These are phyloP conservation scores for Strigops habroptila DNA, from an alignment of 2,113 vertebrate species.

Conservation along the genomic window DNA sequence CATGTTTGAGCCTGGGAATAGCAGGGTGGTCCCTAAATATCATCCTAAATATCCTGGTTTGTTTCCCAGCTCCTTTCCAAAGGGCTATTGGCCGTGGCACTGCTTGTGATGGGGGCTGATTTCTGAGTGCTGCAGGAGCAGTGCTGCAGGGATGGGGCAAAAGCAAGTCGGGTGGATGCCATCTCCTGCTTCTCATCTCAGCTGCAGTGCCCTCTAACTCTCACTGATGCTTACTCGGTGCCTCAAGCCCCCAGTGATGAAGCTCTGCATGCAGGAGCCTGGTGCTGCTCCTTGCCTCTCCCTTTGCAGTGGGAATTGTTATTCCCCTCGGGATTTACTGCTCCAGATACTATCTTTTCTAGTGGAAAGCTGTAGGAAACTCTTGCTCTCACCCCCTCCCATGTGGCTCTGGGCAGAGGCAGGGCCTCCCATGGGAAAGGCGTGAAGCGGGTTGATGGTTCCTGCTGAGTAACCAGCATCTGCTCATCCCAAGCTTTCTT, in stretches of 20 bases:
- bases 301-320: neutral
- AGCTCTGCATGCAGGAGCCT: neutral
- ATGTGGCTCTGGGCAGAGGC: neutral
- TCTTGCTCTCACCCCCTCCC: neutral
- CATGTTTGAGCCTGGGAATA: neutral
- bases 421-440: neutral
- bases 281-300: neutral
- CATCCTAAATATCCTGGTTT: neutral
- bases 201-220: neutral
- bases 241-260: neutral
- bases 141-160: rapidly evolving
- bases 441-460: neutral
- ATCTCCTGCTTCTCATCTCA: neutral
- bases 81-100: neutral
- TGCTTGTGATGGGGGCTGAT: neutral
- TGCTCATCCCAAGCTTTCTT: neutral
- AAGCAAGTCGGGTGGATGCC: neutral
- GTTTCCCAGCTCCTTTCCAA: neutral
- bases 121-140: neutral
- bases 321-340: neutral
- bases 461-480: neutral
- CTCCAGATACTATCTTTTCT: neutral
- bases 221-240: neutral
- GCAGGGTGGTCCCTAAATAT: rapidly evolving
- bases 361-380: neutral